These are phyloP conservation scores for Danio tinwini DNA, from an alignment of 2,797 vertebrate genomes.

Conservation along the genomic window DNA sequence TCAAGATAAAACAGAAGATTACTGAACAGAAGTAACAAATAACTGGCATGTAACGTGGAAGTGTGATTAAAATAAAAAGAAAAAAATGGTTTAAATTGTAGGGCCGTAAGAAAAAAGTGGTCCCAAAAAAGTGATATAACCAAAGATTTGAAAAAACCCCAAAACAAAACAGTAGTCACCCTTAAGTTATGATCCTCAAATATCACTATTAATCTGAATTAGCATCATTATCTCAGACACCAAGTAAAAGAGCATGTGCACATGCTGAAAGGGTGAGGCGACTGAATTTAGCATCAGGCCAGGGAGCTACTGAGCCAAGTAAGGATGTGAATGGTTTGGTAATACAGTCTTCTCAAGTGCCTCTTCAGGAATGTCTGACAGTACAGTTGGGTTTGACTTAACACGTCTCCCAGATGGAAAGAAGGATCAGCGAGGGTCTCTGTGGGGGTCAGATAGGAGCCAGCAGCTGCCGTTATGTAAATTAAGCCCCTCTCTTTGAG, in stretches of 20 bases:
- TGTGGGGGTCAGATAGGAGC: conserved; percentile 38
- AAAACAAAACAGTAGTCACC: neutral
- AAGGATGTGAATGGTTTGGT: conserved; percentile 29
- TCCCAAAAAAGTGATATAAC: neutral
- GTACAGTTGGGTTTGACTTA: conserved; percentile 64
- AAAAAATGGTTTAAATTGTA: neutral
- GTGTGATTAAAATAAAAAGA: neutral
- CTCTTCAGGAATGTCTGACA: conserved; percentile 64
- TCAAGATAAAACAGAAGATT: neutral
- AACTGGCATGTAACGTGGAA: neutral
- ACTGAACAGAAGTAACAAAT: neutral
- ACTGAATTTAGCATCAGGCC: neutral
- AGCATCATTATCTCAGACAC: neutral
- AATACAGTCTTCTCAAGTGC: conserved; percentile 57
- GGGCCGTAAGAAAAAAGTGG: neutral
- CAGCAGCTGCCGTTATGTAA: conserved; percentile 56
- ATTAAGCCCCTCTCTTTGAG: conserved; percentile 68
- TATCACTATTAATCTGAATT: neutral
- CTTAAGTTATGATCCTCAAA: neutral
- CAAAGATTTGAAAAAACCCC: neutral
- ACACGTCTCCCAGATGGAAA: conserved; percentile 61
- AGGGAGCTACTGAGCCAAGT: conserved; percentile 17
- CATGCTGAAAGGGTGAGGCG: neutral
- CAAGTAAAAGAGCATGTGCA: neutral
- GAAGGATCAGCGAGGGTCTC: conserved; percentile 45